Percentiles rank a stretch among this genome's conserved stretches.
These are phyloP conservation scores for Drosophila burlai DNA, from an alignment of 1,140 invertebrate genomes.

Conservation along the genomic window DNA sequence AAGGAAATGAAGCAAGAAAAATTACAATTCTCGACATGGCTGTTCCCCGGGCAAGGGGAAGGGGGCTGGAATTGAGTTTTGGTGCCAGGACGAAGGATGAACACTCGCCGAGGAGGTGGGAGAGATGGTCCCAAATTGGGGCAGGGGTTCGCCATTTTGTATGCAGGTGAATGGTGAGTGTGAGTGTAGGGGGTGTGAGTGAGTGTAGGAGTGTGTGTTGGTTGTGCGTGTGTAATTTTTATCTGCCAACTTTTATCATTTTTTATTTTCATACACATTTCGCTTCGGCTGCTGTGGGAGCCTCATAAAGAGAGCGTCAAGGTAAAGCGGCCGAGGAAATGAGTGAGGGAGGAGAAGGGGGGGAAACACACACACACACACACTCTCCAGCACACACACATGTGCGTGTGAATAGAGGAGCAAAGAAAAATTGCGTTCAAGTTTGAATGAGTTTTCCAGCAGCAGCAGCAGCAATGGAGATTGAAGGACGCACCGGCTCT, in stretches of 20 bases:
- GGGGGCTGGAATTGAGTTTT: slow-evolving; percentile 59
- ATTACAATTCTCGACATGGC: slow-evolving; percentile 77
- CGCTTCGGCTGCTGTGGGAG: slow-evolving; percentile 43
- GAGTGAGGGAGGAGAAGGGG: slow-evolving; percentile 5
- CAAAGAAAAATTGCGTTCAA: slow-evolving; percentile 78
- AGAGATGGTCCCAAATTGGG: neutral
- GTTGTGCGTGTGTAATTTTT: slow-evolving; percentile 75
- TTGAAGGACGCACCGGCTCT: slow-evolving; percentile 53
- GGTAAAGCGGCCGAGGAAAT: slow-evolving; percentile 58
- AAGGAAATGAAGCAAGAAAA: slow-evolving; percentile 84
- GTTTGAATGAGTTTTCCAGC: slow-evolving; percentile 71
- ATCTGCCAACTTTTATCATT: slow-evolving; percentile 83
- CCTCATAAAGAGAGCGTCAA: slow-evolving; percentile 59
- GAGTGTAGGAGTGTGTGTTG: slow-evolving; percentile 1
- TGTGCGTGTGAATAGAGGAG: slow-evolving; percentile 37
- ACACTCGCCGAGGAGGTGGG: slow-evolving; percentile 2
- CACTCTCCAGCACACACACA: neutral
- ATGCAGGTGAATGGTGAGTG: slow-evolving; percentile 70
- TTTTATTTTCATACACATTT: slow-evolving; percentile 80
- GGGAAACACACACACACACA: slow-evolving; percentile 5
- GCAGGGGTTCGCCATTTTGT: slow-evolving; percentile 66
- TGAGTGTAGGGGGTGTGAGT: neutral
- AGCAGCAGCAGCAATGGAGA: slow-evolving; percentile 21
- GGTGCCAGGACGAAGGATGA: slow-evolving; percentile 49
- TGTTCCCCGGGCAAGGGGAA: slow-evolving; percentile 20